Evolutionary conservation across 2,797 vertebrate species (phyloP).

Genomic region (Falco naumanni): DNA sequence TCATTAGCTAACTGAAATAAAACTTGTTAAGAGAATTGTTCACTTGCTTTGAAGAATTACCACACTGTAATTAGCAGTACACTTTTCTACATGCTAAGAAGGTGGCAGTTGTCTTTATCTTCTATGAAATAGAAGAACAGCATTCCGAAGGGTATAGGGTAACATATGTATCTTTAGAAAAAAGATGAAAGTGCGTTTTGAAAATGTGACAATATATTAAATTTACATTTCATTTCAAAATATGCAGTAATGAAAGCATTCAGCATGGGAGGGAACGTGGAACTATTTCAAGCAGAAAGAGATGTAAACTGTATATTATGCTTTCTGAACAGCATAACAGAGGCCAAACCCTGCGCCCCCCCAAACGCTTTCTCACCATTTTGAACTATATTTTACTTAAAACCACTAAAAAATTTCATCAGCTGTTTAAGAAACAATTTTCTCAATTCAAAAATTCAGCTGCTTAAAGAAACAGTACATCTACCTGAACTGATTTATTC

Average conservation of each 20-base stretch:
- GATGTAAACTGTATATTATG: neutral
- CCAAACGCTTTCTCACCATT: neutral
- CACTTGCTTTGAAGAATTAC: slow-evolving; percentile 7
- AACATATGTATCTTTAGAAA: neutral
- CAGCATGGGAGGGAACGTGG: neutral
- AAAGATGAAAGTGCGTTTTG: neutral
- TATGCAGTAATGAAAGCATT: neutral
- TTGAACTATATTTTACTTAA: neutral
- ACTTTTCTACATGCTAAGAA: neutral
- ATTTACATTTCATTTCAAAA: neutral
- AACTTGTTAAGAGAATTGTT: slow-evolving; percentile 22
- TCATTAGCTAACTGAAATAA: slow-evolving; percentile 41
- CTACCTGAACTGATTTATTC: neutral
- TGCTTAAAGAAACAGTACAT: neutral
- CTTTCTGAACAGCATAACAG: neutral
- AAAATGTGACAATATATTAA: neutral
- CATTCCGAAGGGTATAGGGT: neutral
- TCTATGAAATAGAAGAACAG: neutral
- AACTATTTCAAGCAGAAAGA: neutral
- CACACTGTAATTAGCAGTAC: neutral
- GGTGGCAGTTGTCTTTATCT: neutral
- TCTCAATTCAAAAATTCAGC: neutral
- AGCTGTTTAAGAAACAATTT: neutral
- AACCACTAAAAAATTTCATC: neutral
- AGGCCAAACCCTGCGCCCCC: neutral